A percentile compares a stretch with the other conserved stretches of the same genome.
phyloP scores from a whole-genome alignment of 92 coral and sea anemone species.

The Chrysogorgia sp. region DNA sequence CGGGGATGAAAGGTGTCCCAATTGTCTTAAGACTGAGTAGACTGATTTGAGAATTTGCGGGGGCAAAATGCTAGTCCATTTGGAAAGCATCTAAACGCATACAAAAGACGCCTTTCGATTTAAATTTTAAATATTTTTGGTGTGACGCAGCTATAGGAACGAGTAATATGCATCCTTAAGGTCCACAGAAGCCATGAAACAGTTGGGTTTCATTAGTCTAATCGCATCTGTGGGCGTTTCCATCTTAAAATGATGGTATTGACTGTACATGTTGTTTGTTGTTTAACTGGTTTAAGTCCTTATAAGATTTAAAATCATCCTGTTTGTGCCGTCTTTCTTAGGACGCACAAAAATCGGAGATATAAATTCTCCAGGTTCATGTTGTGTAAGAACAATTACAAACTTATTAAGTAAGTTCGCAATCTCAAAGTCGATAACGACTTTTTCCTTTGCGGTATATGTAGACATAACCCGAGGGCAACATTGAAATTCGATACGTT shows the following conservation, averaged over 20 bases:
- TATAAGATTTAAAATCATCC: constrained; percentile 16
- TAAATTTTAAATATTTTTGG: constrained; percentile 64
- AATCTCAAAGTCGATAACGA: constrained; percentile 1
- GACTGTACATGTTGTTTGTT: constrained; percentile 9
- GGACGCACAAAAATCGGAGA: constrained; percentile 12
- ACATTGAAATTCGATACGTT: not conserved
- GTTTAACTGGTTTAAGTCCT: not conserved
- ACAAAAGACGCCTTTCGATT: constrained; percentile 55
- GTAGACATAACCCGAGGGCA: not conserved
- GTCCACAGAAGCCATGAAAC: too few relatives aligned
- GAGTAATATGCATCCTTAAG: constrained; percentile 62
- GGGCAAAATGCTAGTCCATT: constrained; percentile 71
- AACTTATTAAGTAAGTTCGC: not conserved
- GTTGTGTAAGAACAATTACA: constrained; percentile 9
- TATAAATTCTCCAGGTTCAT: constrained; percentile 15
- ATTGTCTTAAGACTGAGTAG: too few relatives aligned
- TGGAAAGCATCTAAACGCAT: constrained; percentile 61
- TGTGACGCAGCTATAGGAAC: constrained; percentile 42
- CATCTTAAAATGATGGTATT: too few relatives aligned
- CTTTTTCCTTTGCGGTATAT: not conserved
- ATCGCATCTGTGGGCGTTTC: constrained; percentile 58
- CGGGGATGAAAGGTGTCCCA: constrained; percentile 57
- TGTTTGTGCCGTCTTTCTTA: constrained; percentile 16
- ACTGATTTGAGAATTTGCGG: constrained; percentile 66
- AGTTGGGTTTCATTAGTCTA: constrained; percentile 59